A percentile compares a stretch with the other conserved stretches of the same genome.
Evolutionary conservation across 1,140 invertebrate species (phyloP).

Genomic region (Bombus sibiricus): DNA sequence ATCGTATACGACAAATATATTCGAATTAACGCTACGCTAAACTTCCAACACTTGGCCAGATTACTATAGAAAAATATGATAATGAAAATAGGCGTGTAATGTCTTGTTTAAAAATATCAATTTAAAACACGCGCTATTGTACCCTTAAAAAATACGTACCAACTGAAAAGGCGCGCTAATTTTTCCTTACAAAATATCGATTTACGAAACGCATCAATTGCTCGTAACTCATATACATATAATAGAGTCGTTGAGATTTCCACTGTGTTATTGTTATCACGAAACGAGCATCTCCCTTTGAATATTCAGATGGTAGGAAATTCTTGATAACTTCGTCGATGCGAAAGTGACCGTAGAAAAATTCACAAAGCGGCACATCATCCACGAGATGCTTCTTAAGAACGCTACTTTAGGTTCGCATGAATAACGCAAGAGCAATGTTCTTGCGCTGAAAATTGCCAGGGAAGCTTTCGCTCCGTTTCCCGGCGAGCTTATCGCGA

Average conservation of each 20-base stretch:
- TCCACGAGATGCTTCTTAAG: neutral
- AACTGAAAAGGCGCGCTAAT: no score
- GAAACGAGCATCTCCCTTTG: neutral
- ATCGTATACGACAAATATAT: no score
- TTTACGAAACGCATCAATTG: neutral
- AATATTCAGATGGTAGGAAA: neutral
- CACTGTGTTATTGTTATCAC: neutral
- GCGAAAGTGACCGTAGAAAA: conserved; percentile 10
- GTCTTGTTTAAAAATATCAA: no score
- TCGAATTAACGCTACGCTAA: no score
- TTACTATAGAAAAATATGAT: no score
- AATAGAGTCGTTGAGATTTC: neutral
- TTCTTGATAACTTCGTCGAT: neutral
- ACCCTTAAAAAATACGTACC: no score
- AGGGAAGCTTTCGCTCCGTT: conserved; percentile 1
- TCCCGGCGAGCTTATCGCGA: conserved; percentile 8
- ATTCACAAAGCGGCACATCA: neutral
- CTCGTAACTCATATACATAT: neutral
- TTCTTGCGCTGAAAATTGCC: conserved; percentile 6
- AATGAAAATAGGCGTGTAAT: no score
- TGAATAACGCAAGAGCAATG: conserved; percentile 13
- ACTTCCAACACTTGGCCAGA: no score
- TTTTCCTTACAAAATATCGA: neutral
- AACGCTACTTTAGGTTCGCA: conserved; percentile 5
- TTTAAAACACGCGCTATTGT: no score